Conservation (phyloP, 30 jellyfish, hydroid and myxozoan species). For the Cassiopea xamachana region DNA sequence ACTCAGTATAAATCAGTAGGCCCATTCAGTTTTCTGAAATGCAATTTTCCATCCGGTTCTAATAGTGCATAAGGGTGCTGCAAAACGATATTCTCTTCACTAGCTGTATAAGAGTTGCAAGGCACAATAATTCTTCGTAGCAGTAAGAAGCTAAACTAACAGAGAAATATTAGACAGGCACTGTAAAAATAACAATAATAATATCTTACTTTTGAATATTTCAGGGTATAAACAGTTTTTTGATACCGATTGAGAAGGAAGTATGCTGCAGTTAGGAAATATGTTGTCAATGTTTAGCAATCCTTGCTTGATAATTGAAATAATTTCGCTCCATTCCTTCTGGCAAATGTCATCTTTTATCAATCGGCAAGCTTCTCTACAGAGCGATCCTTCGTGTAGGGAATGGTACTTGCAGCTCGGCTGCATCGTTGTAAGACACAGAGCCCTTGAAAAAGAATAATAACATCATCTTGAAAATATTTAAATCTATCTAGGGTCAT, state of each 20-base stretch:
- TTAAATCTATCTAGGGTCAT: neutral
- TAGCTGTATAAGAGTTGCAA: too few relatives aligned
- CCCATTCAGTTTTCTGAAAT: too few relatives aligned
- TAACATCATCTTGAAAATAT: neutral
- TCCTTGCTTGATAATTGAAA: constrained; percentile 7
- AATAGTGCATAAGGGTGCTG: too few relatives aligned
- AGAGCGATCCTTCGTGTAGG: constrained; percentile 7
- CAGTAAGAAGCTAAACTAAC: too few relatives aligned
- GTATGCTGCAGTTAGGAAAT: constrained; percentile 41
- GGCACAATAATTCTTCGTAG: too few relatives aligned
- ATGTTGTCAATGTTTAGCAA: constrained; percentile 14
- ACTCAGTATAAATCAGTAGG: too few relatives aligned
- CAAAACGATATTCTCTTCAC: too few relatives aligned
- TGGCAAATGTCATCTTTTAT: constrained; percentile 43
- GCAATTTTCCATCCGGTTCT: too few relatives aligned
- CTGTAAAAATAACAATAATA: neutral
- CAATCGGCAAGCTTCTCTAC: constrained; percentile 64
- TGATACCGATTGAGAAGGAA: constrained; percentile 22
- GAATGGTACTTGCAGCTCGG: constrained; percentile 60
- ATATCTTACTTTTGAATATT: neutral
- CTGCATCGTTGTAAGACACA: constrained; percentile 54
- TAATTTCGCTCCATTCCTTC: constrained; percentile 47
- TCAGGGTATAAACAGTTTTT: constrained; percentile 20
- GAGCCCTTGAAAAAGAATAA: constrained; percentile 48
- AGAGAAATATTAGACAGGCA: too few relatives aligned